A percentile compares a stretch with the other conserved stretches of the same genome.
phyloP scores from a whole-genome alignment of 2,113 vertebrate species.

The Chionis minor region DNA sequence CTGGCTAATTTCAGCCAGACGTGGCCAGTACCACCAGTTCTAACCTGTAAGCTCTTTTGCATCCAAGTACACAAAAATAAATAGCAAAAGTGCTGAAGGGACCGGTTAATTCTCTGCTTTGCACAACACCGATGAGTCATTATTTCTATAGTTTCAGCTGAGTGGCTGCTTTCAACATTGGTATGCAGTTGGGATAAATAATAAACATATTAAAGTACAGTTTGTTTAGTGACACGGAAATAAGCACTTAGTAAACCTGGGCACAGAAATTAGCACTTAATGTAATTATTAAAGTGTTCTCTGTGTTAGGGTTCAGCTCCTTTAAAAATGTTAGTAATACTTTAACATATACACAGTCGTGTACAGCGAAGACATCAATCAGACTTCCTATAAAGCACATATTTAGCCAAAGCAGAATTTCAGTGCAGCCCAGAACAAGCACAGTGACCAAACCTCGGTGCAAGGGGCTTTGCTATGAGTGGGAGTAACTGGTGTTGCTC shows the following conservation, averaged over 20 bases:
- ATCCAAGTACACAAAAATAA: not conserved
- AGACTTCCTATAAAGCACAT: not conserved
- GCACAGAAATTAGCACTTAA: conserved; percentile 9
- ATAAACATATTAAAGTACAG: conserved; percentile 6
- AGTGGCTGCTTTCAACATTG: conserved; percentile 31
- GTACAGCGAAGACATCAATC: not conserved
- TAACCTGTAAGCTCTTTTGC: not conserved
- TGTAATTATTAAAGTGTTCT: not conserved
- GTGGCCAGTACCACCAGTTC: not conserved
- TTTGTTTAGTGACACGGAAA: conserved; percentile 9
- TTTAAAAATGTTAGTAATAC: not conserved
- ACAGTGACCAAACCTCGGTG: not conserved
- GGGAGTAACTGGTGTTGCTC: not conserved
- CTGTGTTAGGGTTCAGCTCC: not conserved
- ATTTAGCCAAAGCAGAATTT: not conserved
- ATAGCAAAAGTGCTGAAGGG: not conserved
- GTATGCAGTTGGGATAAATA: conserved; percentile 7
- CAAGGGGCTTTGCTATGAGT: not conserved
- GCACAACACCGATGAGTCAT: not conserved
- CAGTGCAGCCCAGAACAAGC: not conserved
- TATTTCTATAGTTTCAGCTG: conserved; percentile 18
- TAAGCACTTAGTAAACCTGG: conserved; percentile 23
- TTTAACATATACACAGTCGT: not conserved
- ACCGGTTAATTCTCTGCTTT: not conserved
- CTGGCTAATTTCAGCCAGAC: not conserved